These are phyloP conservation scores for Drosophila nigromelanica DNA, from an alignment of 1,140 invertebrate genomes.

Conservation along the genomic window DNA sequence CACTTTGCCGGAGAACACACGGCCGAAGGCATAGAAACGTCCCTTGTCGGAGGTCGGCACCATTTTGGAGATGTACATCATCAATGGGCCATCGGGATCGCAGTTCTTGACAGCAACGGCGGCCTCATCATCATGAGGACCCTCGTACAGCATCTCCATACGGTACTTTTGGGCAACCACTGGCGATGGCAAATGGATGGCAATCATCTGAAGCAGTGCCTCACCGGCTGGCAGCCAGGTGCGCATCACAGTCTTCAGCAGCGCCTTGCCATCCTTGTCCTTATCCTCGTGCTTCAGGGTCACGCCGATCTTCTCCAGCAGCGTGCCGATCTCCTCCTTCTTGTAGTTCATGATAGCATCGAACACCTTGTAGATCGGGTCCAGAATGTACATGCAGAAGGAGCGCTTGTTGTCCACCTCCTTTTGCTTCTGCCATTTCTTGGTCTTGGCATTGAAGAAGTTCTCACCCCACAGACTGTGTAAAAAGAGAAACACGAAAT, in stretches of 20 bases:
- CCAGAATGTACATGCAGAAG: constrained; percentile 99
- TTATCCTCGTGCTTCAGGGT: constrained; percentile 97
- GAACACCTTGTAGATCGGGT: constrained; percentile 99
- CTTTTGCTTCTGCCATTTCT: constrained; percentile 98
- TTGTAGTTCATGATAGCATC: constrained; percentile 99
- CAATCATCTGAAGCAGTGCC: constrained; percentile 99
- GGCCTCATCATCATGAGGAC: constrained; percentile 98
- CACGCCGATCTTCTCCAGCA: constrained; percentile 96
- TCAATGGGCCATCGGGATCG: constrained; percentile 97
- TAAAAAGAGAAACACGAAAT: constrained; percentile 6
- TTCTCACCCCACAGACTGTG: constrained; percentile 96
- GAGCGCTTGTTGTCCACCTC: constrained; percentile 96
- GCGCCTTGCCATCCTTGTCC: constrained; percentile 96
- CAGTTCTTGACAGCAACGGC: constrained; percentile 96
- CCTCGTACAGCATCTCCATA: constrained; percentile 99
- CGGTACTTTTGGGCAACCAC: constrained; percentile 99
- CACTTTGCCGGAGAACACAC: constrained; percentile 98
- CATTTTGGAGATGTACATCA: constrained; percentile 99
- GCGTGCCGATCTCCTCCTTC: constrained; percentile 95
- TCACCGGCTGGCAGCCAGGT: constrained; percentile 99
- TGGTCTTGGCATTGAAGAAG: constrained; percentile 98
- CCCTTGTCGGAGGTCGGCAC: constrained; percentile 99
- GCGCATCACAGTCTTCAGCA: constrained; percentile 98
- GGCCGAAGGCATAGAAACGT: constrained; percentile 99
- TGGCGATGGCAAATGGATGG: constrained; percentile 99